Base-by-base conservation (phyloP, 2,113 vertebrate species). In the Indicator indicator region DNA sequence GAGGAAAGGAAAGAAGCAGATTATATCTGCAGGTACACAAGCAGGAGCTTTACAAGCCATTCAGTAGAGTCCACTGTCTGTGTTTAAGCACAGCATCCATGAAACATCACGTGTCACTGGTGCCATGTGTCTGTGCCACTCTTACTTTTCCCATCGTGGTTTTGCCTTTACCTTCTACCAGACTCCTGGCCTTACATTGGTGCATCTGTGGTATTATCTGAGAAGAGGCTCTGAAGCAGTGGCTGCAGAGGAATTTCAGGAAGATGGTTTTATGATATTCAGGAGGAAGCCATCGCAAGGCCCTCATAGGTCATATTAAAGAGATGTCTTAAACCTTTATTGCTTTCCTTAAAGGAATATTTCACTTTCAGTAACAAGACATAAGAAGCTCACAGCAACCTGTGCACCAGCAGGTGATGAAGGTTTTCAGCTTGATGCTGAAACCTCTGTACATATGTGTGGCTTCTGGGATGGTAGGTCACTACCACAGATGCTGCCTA, bases 381-480 rank as follows among this genome's bases (percentile, higher is more conserved):
- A 4, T 0, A 52, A 52, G 50, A 23, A 52, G 50, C 55, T 78
- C 6, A 7, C 33, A 64, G 68, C 32, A 33, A 2, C 12, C 17
- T 42, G 44, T 8, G 40, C 8, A 1, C 38, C 1, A 1, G 60
- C 18, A 28, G 60, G 30, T 40, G 21, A 13, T 1, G 2, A 27
- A 27, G 56, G 11, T 26, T 33, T 16, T 17, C 27, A 16, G 3
- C 27, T 52, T 36, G 36, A 16, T 38, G 65, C 46, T 46, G 65
- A 52, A 58, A 28, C 13, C 19, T 55, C 48, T 8, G 23, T 2
- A 44, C 42, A 44, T 32, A n/a, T 0, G 48, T 6, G 5, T 9
- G 32, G 30, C 54, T 36, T 16, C 2, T 18, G 65, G 33, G 48
- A 12, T 0, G 1, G 50, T 7, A 36, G 6, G 50, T 30, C 16